Evolutionary conservation across 2,113 vertebrate species (phyloP).

Genomic region (Butorides virescens): DNA sequence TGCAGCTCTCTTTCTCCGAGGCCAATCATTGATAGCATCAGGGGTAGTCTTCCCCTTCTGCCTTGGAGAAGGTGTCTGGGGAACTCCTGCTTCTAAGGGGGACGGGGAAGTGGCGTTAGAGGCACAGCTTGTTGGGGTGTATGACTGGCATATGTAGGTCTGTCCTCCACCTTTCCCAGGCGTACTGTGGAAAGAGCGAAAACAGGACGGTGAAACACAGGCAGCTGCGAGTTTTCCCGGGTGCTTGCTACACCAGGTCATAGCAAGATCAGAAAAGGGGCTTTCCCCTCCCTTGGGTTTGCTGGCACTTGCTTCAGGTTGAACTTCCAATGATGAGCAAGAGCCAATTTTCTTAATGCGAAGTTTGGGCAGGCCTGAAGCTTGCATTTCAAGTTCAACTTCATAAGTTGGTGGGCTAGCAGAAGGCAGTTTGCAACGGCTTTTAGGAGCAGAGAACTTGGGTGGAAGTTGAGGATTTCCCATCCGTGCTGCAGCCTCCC

Average conservation of each 20-base stretch:
- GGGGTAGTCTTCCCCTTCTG: constrained; percentile 82
- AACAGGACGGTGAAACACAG: constrained; percentile 79
- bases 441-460: constrained; percentile 52
- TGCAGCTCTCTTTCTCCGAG: constrained; percentile 84
- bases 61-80: constrained; percentile 88
- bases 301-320: neutral
- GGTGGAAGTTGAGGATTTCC: constrained; percentile 44
- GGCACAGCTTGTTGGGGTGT: constrained; percentile 84
- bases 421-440: neutral
- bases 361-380: constrained; percentile 88
- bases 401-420: constrained; percentile 74
- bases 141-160: constrained; percentile 92
- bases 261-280: constrained; percentile 28
- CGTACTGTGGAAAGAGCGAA: constrained; percentile 74
- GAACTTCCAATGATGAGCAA: constrained; percentile 22
- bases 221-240: constrained; percentile 69
- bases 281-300: constrained; percentile 72
- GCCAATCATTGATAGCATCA: constrained; percentile 90
- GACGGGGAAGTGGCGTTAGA: constrained; percentile 74
- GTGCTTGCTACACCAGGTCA: constrained; percentile 70
- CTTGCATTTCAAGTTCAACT: constrained; percentile 89
- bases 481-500: constrained; percentile 77
- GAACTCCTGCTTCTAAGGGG: constrained; percentile 56
- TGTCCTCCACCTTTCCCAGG: constrained; percentile 85
- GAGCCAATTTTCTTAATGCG: constrained; percentile 83